Conservation (phyloP, 2,888 invertebrate species). For the Epinotia demarniana region DNA sequence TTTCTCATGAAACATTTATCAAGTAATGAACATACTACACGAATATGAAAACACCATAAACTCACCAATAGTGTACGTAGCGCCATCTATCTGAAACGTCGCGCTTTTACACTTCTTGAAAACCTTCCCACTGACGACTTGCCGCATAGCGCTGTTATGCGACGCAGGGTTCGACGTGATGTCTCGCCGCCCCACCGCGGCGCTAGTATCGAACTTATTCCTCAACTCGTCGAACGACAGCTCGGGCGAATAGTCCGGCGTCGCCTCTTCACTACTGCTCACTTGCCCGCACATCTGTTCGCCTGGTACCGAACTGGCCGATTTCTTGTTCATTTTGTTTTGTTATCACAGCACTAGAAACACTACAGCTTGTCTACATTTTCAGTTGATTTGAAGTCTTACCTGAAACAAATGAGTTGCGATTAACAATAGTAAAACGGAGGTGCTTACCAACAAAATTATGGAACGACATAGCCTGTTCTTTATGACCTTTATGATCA, state of each 20-base stretch:
- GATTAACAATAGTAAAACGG: too few species aligned
- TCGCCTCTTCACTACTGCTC: constrained; percentile 61
- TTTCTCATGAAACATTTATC: too few species aligned
- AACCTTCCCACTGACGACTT: constrained; percentile 84
- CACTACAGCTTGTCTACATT: constrained; percentile 44
- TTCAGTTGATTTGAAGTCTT: constrained; percentile 31
- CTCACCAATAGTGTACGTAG: constrained; percentile 94
- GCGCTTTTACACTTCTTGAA: constrained; percentile 95
- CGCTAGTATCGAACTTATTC: constrained; percentile 77
- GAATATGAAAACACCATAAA: constrained; percentile 43
- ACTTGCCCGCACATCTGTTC: constrained; percentile 74
- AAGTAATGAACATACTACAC: too few species aligned
- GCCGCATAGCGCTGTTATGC: constrained; percentile 79
- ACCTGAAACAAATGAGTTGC: constrained; percentile 9
- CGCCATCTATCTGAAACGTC: constrained; percentile 94
- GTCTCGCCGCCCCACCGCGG: constrained; percentile 69
- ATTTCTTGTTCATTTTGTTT: constrained; percentile 68
- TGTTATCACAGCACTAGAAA: constrained; percentile 51
- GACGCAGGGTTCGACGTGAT: constrained; percentile 78
- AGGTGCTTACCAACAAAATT: background rate
- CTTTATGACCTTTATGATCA: too few species aligned
- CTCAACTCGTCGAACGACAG: constrained; percentile 77
- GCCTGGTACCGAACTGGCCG: constrained; percentile 60
- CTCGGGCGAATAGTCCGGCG: constrained; percentile 70
- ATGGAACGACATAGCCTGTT: background rate